A percentile compares a stretch with the other conserved stretches of the same genome.
phyloP scores from a whole-genome alignment of 2,888 invertebrate genomes.

The Macaria liturata region DNA sequence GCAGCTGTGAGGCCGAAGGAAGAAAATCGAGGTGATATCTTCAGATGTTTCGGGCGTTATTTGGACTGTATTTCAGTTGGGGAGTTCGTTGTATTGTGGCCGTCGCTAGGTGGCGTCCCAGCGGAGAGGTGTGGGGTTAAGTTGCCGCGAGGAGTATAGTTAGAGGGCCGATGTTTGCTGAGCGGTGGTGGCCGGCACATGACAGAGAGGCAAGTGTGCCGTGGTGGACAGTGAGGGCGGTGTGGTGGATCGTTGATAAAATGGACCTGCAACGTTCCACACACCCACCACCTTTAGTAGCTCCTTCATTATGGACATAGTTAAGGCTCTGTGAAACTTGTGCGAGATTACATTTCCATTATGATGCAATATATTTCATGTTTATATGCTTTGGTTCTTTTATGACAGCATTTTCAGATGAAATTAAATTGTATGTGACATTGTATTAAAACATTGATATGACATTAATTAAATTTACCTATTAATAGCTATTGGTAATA shows the following conservation, averaged over 20 bases:
- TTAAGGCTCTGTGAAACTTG: too few relatives aligned
- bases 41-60: conserved; percentile 61
- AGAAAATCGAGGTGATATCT: conserved; percentile 67
- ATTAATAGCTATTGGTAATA: too few relatives aligned
- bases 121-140: conserved; percentile 56
- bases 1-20: conserved; percentile 76
- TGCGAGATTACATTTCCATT: too few relatives aligned
- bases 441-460: too few relatives aligned
- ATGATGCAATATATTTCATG: too few relatives aligned
- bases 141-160: conserved; percentile 71
- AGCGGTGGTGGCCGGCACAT: conserved; percentile 76
- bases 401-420: too few relatives aligned
- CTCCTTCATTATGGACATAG: conserved; percentile 44
- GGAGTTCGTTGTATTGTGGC: conserved; percentile 60
- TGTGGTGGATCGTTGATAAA: conserved; percentile 83
- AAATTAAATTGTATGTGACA: too few relatives aligned
- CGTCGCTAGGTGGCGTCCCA: conserved; percentile 47
- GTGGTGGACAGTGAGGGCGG: conserved; percentile 81
- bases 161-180: conserved; percentile 68
- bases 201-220: conserved; percentile 76
- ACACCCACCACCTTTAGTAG: conserved; percentile 82
- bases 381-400: too few relatives aligned
- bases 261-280: conserved; percentile 84
- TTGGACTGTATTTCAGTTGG: conserved; percentile 63
- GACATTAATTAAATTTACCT: too few relatives aligned